Evolutionary conservation across 1,140 invertebrate species (phyloP).

Genomic region (Scaptodrosophila lebanonensis): DNA sequence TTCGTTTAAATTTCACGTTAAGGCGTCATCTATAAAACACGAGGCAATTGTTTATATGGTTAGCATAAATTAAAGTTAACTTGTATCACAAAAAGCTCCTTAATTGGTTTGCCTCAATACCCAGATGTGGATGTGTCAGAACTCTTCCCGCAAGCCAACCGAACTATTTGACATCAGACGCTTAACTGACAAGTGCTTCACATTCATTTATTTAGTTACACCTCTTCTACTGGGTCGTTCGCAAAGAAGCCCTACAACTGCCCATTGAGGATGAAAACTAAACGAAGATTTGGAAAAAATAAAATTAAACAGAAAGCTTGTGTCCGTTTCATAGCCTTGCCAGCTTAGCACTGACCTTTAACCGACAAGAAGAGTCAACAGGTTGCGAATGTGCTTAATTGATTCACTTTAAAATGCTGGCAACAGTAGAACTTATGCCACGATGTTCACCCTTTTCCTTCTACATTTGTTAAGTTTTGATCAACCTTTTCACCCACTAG

Average conservation of each 20-base stretch:
- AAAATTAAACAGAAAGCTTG: too few species aligned
- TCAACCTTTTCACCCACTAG: too few species aligned
- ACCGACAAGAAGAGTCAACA: background rate
- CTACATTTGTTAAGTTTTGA: too few species aligned
- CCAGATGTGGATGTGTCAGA: background rate
- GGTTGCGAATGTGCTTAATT: too few species aligned
- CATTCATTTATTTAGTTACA: constrained; percentile 26
- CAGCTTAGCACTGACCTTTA: background rate
- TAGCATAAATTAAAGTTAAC: background rate
- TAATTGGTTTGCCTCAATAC: too few species aligned
- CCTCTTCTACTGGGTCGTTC: constrained; percentile 33
- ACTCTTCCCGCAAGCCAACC: constrained; percentile 14
- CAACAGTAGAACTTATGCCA: too few species aligned
- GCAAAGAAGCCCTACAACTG: constrained; percentile 39
- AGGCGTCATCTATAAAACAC: too few species aligned
- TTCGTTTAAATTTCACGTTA: too few species aligned
- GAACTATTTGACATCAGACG: constrained; percentile 15
- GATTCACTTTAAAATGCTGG: too few species aligned
- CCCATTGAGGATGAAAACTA: constrained; percentile 39
- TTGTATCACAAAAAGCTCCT: background rate
- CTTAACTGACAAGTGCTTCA: constrained; percentile 29
- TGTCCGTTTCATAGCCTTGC: background rate
- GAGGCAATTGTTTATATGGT: too few species aligned
- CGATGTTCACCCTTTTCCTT: too few species aligned
- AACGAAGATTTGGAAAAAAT: constrained; percentile 31